Evolutionary conservation across 1,140 invertebrate genomes (phyloP).

Genomic region (Magallana angulata): DNA sequence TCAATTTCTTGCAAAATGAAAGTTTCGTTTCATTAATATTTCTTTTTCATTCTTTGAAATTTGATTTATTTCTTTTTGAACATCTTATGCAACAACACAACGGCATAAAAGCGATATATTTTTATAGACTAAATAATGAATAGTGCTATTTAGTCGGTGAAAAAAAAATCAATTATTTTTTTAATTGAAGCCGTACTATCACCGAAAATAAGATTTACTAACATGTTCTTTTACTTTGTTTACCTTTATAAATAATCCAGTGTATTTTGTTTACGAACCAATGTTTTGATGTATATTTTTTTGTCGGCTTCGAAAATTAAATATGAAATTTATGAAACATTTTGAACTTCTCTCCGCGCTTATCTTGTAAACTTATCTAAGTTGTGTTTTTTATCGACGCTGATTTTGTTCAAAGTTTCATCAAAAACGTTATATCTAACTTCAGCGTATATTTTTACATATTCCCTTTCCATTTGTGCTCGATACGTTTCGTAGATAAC

Average conservation of each 20-base stretch:
- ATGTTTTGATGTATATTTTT: not conserved
- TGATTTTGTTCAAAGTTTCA: constrained; percentile 25
- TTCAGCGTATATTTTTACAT: constrained; percentile 27
- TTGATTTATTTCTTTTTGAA: not conserved
- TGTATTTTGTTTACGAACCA: not conserved
- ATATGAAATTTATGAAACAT: constrained; percentile 18
- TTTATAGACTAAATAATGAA: too few species aligned
- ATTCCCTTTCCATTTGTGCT: not conserved
- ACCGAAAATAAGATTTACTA: too few species aligned
- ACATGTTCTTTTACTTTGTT: not conserved
- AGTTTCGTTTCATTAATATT: constrained; percentile 16
- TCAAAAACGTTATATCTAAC: constrained; percentile 23
- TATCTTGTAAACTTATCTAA: not conserved
- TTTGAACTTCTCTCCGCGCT: not conserved
- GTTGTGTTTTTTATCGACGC: not conserved
- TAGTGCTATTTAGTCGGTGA: too few species aligned
- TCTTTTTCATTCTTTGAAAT: constrained; percentile 23
- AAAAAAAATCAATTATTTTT: too few species aligned
- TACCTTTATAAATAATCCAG: not conserved
- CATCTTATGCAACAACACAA: not conserved
- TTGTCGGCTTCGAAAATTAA: constrained; percentile 18
- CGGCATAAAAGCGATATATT: too few species aligned
- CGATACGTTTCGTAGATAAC: not conserved
- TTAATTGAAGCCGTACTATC: too few species aligned
- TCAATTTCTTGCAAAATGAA: constrained; percentile 8